Conservation (phyloP, 2,113 vertebrate genomes). For the Carassius carassius region DNA sequence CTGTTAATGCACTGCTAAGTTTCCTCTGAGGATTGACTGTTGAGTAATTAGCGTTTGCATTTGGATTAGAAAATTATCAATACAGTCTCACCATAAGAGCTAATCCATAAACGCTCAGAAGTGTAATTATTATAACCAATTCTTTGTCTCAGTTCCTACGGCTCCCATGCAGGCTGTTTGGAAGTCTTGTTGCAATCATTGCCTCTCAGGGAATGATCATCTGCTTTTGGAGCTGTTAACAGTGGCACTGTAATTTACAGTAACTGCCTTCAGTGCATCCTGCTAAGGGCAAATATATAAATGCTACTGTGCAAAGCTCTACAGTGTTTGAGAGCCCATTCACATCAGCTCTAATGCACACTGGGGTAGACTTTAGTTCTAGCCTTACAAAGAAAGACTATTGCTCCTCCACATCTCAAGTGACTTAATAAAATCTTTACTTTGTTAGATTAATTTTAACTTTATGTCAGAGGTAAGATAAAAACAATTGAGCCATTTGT, state of each 20-base stretch:
- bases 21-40: not conserved
- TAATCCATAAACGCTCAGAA: conserved; percentile 10
- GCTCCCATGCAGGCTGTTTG: not conserved
- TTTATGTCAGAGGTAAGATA: not conserved
- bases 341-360: not conserved
- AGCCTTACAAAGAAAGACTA: too few relatives aligned
- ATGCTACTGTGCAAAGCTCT: not conserved
- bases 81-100: not conserved
- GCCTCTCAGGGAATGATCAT: not conserved
- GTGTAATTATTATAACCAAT: conserved; percentile 5
- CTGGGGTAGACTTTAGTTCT: not conserved
- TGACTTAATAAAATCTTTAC: not conserved
- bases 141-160: not conserved
- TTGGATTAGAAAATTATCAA: not conserved
- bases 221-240: not conserved
- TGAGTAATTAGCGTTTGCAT: conserved; percentile 5
- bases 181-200: not conserved
- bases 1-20: not conserved
- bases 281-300: not conserved
- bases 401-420: not conserved
- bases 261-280: not conserved
- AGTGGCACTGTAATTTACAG: not conserved
- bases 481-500: not conserved
- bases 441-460: not conserved
- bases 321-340: not conserved